Evolutionary conservation across 1,140 invertebrate genomes (phyloP).

Genomic region (Microplitis demolitor): DNA sequence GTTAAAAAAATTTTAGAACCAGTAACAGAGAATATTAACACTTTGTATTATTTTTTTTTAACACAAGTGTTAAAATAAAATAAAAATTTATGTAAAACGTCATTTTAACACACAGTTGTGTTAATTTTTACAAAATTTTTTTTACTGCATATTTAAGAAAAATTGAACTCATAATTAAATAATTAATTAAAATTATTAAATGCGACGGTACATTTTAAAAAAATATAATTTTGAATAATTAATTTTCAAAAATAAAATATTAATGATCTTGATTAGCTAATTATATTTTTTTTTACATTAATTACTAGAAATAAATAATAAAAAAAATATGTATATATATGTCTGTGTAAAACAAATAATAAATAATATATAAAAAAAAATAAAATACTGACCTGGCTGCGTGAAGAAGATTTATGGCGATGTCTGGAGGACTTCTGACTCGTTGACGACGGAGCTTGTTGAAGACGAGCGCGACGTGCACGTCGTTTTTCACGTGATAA

Average conservation of each 20-base stretch:
- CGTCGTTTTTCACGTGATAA: constrained; percentile 56
- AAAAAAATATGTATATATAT: neutral
- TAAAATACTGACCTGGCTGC: constrained; percentile 55
- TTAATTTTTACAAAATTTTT: too few relatives aligned
- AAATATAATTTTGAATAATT: too few relatives aligned
- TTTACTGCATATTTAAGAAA: too few relatives aligned
- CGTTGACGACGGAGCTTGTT: constrained; percentile 49
- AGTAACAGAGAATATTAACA: too few relatives aligned
- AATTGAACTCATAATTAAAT: too few relatives aligned
- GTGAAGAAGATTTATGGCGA: constrained; percentile 36
- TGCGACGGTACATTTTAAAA: too few relatives aligned
- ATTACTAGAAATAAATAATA: constrained; percentile 6
- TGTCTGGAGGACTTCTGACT: constrained; percentile 44
- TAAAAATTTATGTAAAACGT: too few relatives aligned
- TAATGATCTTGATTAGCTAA: neutral
- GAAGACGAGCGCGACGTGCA: constrained; percentile 46
- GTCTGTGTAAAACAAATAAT: neutral
- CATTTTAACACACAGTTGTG: too few relatives aligned
- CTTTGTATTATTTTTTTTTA: too few relatives aligned
- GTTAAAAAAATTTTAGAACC: too few relatives aligned
- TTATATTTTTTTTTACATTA: neutral
- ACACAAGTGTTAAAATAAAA: too few relatives aligned
- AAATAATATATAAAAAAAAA: neutral
- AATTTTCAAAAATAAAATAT: neutral
- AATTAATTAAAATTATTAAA: too few relatives aligned